phyloP scores from a whole-genome alignment of 2,113 vertebrate genomes.

The Taxidea taxus region DNA sequence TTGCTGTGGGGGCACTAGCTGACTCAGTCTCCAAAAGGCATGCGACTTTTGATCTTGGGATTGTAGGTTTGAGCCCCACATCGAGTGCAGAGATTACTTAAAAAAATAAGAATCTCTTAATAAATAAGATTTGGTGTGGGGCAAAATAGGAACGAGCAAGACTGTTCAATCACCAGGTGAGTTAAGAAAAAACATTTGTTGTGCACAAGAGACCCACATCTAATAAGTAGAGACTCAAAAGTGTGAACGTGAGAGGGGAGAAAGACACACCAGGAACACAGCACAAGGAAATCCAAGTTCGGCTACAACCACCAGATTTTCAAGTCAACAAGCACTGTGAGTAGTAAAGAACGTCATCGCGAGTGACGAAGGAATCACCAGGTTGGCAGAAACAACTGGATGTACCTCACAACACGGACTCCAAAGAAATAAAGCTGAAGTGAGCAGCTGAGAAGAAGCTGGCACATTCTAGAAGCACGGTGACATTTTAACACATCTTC shows the following conservation, averaged over 20 bases:
- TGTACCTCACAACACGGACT: not conserved
- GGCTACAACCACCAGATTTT: not conserved
- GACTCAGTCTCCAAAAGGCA: not conserved
- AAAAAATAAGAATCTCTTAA: not conserved
- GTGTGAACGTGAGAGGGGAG: not conserved
- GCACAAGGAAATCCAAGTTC: not conserved
- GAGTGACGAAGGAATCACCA: not conserved
- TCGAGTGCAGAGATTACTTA: not conserved
- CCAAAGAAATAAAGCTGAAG: not conserved
- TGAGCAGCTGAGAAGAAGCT: not conserved
- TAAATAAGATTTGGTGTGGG: not conserved
- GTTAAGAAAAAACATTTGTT: not conserved
- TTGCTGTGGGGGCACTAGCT: not conserved
- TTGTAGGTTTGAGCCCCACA: not conserved
- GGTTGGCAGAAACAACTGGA: not conserved
- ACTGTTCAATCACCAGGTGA: not conserved
- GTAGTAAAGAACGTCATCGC: not conserved
- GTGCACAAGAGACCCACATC: not conserved
- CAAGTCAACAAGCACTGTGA: not conserved
- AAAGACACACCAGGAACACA: not conserved
- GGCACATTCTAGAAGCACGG: not conserved
- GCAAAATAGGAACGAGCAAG: not conserved
- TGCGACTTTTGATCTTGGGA: not conserved
- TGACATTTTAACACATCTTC: not conserved
- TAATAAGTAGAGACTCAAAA: not conserved